phyloP scores from a whole-genome alignment of 37 sponge, comb jelly and placozoan genomes.

The Oopsacas minuta region DNA sequence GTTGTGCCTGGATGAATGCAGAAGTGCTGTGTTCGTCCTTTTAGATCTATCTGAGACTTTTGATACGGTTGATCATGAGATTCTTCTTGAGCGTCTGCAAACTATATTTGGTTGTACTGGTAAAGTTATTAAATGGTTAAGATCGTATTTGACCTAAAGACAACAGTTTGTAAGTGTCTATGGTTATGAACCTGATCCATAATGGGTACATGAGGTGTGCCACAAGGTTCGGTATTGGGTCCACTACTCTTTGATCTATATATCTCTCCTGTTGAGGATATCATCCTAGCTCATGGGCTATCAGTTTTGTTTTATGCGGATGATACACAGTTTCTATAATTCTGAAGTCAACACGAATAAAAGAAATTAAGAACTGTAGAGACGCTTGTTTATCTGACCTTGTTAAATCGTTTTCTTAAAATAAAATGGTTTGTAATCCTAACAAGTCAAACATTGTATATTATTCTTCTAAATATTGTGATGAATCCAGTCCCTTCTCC shows the following conservation, averaged over 20 bases:
- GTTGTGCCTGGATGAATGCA: not conserved
- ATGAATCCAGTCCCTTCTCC: not conserved
- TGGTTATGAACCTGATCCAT: not conserved
- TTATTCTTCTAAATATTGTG: not conserved
- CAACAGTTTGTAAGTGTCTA: not conserved
- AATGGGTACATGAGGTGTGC: not conserved
- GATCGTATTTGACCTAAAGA: not conserved
- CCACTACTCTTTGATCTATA: constrained; percentile 20
- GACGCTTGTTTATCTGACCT: not conserved
- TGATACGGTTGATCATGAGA: constrained; percentile 18
- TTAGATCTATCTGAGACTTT: not conserved
- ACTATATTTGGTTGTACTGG: not conserved
- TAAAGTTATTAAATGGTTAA: not conserved
- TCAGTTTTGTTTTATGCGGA: not conserved
- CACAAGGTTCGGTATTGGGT: not conserved
- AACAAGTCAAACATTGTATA: not conserved
- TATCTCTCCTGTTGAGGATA: not conserved
- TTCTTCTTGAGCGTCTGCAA: not conserved
- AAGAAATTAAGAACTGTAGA: not conserved
- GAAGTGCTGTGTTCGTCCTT: not conserved
- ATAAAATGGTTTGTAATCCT: not conserved
- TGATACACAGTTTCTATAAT: not conserved
- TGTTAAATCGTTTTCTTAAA: not conserved
- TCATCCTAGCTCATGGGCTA: not conserved
- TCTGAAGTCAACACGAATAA: not conserved